Evolutionary conservation across 2,888 invertebrate species (phyloP).

Genomic region (Hemaris fuciformis): DNA sequence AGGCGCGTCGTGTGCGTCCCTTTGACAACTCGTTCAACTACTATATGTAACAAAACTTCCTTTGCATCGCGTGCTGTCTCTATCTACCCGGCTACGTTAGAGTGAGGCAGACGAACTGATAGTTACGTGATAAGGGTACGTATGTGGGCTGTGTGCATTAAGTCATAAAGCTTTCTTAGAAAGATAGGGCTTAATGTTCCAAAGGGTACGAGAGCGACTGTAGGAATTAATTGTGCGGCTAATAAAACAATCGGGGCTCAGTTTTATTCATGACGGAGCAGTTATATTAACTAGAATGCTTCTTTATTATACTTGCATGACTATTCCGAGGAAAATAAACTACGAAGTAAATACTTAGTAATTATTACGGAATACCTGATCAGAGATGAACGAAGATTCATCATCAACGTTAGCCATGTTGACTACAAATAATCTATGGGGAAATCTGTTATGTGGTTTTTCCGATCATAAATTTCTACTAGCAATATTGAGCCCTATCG

Average conservation of each 20-base stretch:
- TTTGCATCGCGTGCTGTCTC: constrained; percentile 18
- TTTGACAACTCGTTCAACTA: constrained; percentile 11
- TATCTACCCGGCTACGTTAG: constrained; percentile 14
- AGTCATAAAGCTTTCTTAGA: constrained; percentile 25
- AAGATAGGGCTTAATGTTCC: constrained; percentile 10
- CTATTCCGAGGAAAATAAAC: too few relatives aligned
- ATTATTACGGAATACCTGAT: too few relatives aligned
- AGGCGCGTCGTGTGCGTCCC: not conserved
- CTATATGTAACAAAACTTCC: constrained; percentile 31
- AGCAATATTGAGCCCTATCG: too few relatives aligned
- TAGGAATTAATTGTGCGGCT: not conserved
- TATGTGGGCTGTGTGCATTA: constrained; percentile 22
- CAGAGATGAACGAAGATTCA: too few relatives aligned
- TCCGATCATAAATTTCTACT: too few relatives aligned
- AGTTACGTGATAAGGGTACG: constrained; percentile 26
- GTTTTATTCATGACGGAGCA: not conserved
- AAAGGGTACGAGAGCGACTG: not conserved
- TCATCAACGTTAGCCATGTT: too few relatives aligned
- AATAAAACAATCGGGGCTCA: not conserved
- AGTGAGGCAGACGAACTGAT: constrained; percentile 19
- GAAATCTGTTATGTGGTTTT: too few relatives aligned
- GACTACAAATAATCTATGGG: too few relatives aligned
- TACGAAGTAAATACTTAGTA: too few relatives aligned
- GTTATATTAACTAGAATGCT: not conserved
- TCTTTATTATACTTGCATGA: too few relatives aligned